Base-by-base conservation (phyloP, 2,797 vertebrate genomes). In the Acipenser transmontanus region DNA sequence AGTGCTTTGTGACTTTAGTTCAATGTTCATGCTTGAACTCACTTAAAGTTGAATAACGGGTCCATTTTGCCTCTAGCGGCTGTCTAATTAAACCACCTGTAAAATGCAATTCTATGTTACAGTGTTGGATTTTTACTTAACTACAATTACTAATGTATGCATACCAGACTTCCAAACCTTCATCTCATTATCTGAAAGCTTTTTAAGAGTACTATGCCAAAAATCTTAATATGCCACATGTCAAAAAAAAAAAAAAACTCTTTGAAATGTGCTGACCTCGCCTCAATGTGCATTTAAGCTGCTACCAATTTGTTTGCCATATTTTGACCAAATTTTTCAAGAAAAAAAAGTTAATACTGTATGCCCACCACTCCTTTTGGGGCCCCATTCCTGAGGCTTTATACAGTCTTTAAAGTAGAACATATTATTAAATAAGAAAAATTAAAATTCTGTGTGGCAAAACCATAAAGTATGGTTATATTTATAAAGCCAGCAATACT, bases 61-160 rank as follows among this genome's bases (percentile, higher is more conserved):
- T 67, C 66, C 64, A 66, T 66, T 70, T 66, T 61, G 56, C 65
- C 57, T 61, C 57, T 50, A 47, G 69, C 64, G n/a, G 65, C 64
- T 49, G 10, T 56, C 66, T 68, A 62, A 68, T 66, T 57, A 20
- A 67, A 64, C 69, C 69, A 59, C 69, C 69, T 63, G 65, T 59
- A 67, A 63, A 47, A 48, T 67, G 62, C 20, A 64, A 63, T 56
- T 67, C 50, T 67, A 17, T 66, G 34, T 49, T 50, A 49, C 54
- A 59, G 48, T 57, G 47, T n/a, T 54, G 11, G 60, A 11, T 61
- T 62, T 47, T 62, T 17, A 50, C 52, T 67, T 54, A 11, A 54
- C 59, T 47, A 52, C 59, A 66, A 70, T 66, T 63, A 59, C 47
- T 56, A 63, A 14, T 70, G 65, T 57, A n/a, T 49, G 59, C 52